A percentile compares a stretch with the other conserved stretches of the same genome.
Evolutionary conservation across 2,113 vertebrate genomes (phyloP).

Genomic region (Rallus limicola): DNA sequence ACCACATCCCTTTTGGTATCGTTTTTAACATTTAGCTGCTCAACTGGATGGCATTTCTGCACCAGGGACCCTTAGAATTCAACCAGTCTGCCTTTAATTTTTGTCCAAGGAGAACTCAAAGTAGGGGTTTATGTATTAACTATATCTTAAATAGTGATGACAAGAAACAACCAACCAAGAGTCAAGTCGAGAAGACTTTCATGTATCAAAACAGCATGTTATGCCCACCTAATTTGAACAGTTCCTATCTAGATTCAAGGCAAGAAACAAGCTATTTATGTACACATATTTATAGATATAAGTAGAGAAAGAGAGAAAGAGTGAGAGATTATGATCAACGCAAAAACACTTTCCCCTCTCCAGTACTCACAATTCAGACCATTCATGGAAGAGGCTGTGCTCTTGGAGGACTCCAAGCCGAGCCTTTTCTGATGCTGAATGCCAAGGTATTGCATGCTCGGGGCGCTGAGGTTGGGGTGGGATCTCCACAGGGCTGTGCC

Average conservation of each 20-base stretch:
- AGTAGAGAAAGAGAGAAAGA: constrained; percentile 55
- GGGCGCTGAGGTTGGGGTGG: constrained; percentile 25
- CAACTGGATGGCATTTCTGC: constrained; percentile 82
- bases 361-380: constrained; percentile 51
- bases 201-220: constrained; percentile 79
- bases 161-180: constrained; percentile 66
- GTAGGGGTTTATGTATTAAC: constrained; percentile 69
- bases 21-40: constrained; percentile 84
- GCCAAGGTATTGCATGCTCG: constrained; percentile 44
- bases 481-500: constrained; percentile 19
- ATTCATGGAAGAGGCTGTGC: constrained; percentile 38
- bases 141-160: constrained; percentile 63
- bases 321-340: constrained; percentile 44
- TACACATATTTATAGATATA: constrained; percentile 64
- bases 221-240: constrained; percentile 80
- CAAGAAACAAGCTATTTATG: constrained; percentile 76
- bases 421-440: constrained; percentile 57
- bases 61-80: constrained; percentile 83
- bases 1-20: constrained; percentile 82
- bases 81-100: constrained; percentile 85
- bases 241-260: constrained; percentile 68
- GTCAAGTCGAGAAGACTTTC: constrained; percentile 65
- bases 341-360: constrained; percentile 55
- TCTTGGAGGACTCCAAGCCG: constrained; percentile 44
- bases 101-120: constrained; percentile 75